Conservation (phyloP, 2,113 vertebrate genomes). For the Nothobranchius furzeri region DNA sequence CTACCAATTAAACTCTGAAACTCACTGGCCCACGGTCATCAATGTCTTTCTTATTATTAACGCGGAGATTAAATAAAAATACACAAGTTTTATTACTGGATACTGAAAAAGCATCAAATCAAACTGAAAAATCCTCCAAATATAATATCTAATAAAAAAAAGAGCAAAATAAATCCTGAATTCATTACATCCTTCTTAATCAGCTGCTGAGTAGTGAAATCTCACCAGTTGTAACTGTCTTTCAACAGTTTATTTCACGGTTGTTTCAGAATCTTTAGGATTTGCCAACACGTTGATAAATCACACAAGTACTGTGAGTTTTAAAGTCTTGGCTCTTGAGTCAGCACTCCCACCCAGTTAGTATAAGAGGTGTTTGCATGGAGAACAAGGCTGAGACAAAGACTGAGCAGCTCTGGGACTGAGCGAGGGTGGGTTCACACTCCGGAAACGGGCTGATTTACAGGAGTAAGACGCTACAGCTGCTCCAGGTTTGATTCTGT, state of each 20-base stretch:
- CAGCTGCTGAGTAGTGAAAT: not conserved
- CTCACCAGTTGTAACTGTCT: slow-evolving; percentile 7
- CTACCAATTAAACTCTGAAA: slow-evolving; percentile 45
- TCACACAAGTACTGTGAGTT: slow-evolving; percentile 31
- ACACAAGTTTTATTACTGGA: too few species aligned
- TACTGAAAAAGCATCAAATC: too few species aligned
- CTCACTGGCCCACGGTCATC: not conserved
- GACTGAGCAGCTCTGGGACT: slow-evolving; percentile 43
- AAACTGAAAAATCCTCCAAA: too few species aligned
- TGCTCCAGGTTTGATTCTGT: slow-evolving; percentile 38
- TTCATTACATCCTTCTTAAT: too few species aligned
- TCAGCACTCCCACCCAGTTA: slow-evolving; percentile 42
- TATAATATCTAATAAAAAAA: too few species aligned
- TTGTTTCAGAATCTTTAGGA: not conserved
- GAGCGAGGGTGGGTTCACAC: slow-evolving; percentile 23
- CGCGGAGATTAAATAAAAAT: too few species aligned
- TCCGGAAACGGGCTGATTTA: slow-evolving; percentile 18
- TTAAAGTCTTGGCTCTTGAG: slow-evolving; percentile 50
- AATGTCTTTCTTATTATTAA: too few species aligned
- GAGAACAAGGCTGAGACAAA: slow-evolving; percentile 51
- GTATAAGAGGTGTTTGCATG: slow-evolving; percentile 58
- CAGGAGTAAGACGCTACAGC: slow-evolving; percentile 19
- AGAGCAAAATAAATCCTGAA: too few species aligned
- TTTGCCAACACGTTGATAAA: slow-evolving; percentile 20
- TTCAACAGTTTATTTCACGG: not conserved